Base-by-base conservation (phyloP, 2,888 invertebrate species). In the Pseudanteris insignis region DNA sequence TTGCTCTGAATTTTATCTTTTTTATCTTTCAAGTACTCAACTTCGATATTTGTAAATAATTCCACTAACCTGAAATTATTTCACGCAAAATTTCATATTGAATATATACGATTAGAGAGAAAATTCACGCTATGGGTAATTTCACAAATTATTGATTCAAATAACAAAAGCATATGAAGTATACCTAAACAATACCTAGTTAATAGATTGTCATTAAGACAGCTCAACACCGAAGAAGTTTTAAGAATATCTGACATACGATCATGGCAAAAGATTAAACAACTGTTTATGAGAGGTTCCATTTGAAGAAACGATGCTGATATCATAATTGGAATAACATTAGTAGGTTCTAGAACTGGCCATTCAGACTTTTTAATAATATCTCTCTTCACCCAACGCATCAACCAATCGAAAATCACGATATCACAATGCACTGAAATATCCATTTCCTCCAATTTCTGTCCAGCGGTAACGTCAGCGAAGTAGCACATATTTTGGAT, bases 351-450 rank as follows among this genome's bases (percentile, higher is more conserved):
- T 30, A 91, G 79, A 29, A 82, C 79, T 0, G 92, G 91, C 84
- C 86, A 86, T 66, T 86, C 86, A 0, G 86, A 86, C 53, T 86
- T 85, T 55, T 86, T 81, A 57, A 86, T 83, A 0, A 84, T 81
- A 68, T 90, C 90, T 18, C 87, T 85, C 78, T 94, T 94, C n/a
- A 96, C 92, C 93, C 96, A 96, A 65, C 89, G 88, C 91, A 96
- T 94, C 43, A 97, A 82, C 95, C 96, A 96, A 71, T 96, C 96
- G 80, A 97, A 97, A 61, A 96, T 94, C 77, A 91, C 86, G 51
- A 97, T 90, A 81, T 97, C 96, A 77, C 96, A 97, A 77, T 96
- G 96, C 0, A 97, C 96, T 0, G 95, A 95, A 67, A 97, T 96
- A 73, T 96, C 96, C 87, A 96, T 94, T 72, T 96, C 95, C 73